Evolutionary conservation across 2,888 invertebrate species (phyloP).

Genomic region (Andrena marginata): DNA sequence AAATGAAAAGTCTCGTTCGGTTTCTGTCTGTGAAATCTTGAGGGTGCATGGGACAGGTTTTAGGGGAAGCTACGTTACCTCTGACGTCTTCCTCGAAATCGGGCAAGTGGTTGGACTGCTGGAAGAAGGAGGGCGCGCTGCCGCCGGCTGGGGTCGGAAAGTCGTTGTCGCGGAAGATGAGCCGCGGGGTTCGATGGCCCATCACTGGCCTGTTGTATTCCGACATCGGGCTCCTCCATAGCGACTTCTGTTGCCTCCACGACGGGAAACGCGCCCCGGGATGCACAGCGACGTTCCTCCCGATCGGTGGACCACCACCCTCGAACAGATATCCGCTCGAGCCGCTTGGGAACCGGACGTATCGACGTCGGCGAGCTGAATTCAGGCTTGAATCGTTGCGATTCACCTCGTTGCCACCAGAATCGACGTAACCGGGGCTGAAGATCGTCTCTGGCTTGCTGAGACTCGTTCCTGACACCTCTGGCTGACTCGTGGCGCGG

Average conservation of each 20-base stretch:
- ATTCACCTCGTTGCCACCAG: constrained; percentile 27
- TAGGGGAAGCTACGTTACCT: constrained; percentile 72
- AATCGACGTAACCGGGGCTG: constrained; percentile 19
- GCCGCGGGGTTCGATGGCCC: constrained; percentile 82
- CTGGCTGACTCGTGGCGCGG: constrained; percentile 52
- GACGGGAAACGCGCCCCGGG: constrained; percentile 72
- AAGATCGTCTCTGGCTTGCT: constrained; percentile 22
- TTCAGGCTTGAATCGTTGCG: constrained; percentile 38
- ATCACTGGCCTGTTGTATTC: constrained; percentile 80
- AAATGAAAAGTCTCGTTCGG: constrained; percentile 43
- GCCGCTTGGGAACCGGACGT: constrained; percentile 78
- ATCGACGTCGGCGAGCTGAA: constrained; percentile 68
- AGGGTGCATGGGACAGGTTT: background rate
- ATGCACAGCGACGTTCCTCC: constrained; percentile 66
- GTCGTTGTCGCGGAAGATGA: constrained; percentile 83
- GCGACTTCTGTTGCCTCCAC: constrained; percentile 82
- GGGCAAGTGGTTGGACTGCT: constrained; percentile 82
- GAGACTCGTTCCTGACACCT: constrained; percentile 13
- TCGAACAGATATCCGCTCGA: constrained; percentile 75
- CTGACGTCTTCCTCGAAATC: constrained; percentile 82
- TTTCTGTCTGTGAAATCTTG: no score
- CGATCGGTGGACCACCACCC: constrained; percentile 60
- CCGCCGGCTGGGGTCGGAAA: constrained; percentile 77
- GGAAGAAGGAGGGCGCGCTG: constrained; percentile 77
- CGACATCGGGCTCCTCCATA: constrained; percentile 77